Conservation (phyloP, 1,140 invertebrate genomes). For the Ips typographus region DNA sequence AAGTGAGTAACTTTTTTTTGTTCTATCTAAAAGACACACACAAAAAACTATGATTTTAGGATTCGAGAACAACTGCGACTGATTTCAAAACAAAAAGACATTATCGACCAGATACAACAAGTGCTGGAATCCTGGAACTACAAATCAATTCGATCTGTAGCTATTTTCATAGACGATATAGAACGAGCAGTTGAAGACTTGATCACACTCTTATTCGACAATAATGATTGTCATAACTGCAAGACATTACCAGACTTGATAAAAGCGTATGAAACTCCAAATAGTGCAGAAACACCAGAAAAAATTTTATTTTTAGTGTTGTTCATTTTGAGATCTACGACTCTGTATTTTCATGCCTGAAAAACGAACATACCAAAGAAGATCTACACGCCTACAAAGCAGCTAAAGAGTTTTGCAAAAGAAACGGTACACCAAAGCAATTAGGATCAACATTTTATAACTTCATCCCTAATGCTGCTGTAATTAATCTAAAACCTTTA, state of each 20-base stretch:
- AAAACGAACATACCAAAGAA: conserved; percentile 24
- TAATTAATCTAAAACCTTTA: conserved; percentile 26
- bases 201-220: background rate
- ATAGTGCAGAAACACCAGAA: too few species aligned
- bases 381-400: conserved; percentile 39
- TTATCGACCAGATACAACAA: conserved; percentile 1
- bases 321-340: conserved; percentile 39
- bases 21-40: too few species aligned
- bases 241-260: background rate
- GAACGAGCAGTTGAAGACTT: conserved; percentile 13
- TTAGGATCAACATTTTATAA: conserved; percentile 39
- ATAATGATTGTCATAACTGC: background rate
- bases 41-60: too few species aligned
- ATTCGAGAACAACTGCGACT: background rate
- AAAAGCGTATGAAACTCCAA: background rate
- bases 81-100: conserved; percentile 4
- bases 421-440: conserved; percentile 38
- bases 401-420: conserved; percentile 36
- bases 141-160: background rate
- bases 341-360: conserved; percentile 31
- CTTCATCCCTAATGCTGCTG: conserved; percentile 40
- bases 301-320: conserved; percentile 33
- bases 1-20: too few species aligned
- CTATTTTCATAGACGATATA: conserved; percentile 13
- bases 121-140: conserved; percentile 12